Base-by-base conservation (phyloP, 2,113 vertebrate species). In the Xenus cinereus region DNA sequence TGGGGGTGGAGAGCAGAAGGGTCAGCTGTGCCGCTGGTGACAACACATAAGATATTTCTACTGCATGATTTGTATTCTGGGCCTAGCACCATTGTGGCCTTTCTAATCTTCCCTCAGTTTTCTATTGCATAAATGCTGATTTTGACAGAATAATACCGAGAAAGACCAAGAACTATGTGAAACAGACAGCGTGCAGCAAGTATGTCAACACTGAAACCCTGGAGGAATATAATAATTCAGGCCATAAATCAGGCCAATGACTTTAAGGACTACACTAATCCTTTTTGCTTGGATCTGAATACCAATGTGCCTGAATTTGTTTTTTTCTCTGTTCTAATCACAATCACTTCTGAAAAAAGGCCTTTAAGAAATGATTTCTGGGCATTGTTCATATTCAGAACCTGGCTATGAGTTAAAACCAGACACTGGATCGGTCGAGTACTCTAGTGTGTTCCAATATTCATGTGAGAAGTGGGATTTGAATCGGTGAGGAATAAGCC, bases 211-310 rank as follows among this genome's bases (percentile, higher is more conserved):
- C 28, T 48, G 32, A 89, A 90, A 51, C 41, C 62, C 51, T 87
- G 28, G 79, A 93, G 94, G 73, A 88, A 85, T 87, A 56, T 76
- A 89, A 79, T 84, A 96, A 97, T 95, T 96, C 87, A 97, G 81
- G 59, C 35, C 63, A 94, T 96, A 96, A 96, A 97, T 95, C 84
- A 97, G 88, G 81, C 37, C 90, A 86, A 41, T 87, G 84, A 82
- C 71, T 91, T 96, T 83, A 94, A 82, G 86, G 76, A 64, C 27
- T 90, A 35, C 76, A 51, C 14, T 77, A 80, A 74, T 66, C 73
- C 15, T 91, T 97, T 95, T 62, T 75, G 41, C 41, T 95, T 80
- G 89, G 76, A 57, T 93, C 43, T 87, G 86, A 96, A 96, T 94
- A 93, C 6, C 35, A 91, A 74, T 94, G 64, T 43, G 10, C 41